Conservation (phyloP, 2,113 vertebrate genomes). For the Xyrauchen texanus region DNA sequence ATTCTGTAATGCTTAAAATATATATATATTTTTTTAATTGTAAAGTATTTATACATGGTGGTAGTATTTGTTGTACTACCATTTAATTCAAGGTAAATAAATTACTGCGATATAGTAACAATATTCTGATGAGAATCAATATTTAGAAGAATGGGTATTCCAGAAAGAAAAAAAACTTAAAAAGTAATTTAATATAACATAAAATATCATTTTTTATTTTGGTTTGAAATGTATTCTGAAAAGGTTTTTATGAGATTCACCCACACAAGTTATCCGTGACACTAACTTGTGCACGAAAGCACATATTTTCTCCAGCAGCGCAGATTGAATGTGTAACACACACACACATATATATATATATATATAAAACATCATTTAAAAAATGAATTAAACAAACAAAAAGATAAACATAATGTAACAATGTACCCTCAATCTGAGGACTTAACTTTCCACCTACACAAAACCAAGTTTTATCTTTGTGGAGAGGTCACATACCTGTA, state of each 20-base stretch:
- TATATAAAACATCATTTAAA: neutral
- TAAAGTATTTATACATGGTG: no score
- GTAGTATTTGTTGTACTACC: no score
- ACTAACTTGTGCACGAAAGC: constrained; percentile 7
- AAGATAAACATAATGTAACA: constrained; percentile 54
- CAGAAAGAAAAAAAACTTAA: no score
- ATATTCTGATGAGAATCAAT: no score
- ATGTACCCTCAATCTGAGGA: constrained; percentile 78
- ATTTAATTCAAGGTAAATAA: no score
- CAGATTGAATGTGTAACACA: constrained; percentile 7
- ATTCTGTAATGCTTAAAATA: no score
- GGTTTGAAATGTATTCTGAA: neutral
- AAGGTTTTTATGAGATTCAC: neutral
- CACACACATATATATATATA: no score
- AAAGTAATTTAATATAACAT: no score
- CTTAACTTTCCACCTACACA: constrained; percentile 60
- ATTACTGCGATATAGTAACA: no score
- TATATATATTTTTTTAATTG: no score
- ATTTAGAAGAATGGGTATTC: no score
- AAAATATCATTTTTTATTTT: neutral
- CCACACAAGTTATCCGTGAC: neutral
- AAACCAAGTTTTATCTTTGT: constrained; percentile 54
- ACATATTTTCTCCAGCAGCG: constrained; percentile 15
- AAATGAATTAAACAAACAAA: constrained; percentile 19
- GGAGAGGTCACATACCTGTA: constrained; percentile 73